These are phyloP conservation scores for Itoplectis maculator DNA, from an alignment of 2,888 invertebrate genomes.

Conservation along the genomic window DNA sequence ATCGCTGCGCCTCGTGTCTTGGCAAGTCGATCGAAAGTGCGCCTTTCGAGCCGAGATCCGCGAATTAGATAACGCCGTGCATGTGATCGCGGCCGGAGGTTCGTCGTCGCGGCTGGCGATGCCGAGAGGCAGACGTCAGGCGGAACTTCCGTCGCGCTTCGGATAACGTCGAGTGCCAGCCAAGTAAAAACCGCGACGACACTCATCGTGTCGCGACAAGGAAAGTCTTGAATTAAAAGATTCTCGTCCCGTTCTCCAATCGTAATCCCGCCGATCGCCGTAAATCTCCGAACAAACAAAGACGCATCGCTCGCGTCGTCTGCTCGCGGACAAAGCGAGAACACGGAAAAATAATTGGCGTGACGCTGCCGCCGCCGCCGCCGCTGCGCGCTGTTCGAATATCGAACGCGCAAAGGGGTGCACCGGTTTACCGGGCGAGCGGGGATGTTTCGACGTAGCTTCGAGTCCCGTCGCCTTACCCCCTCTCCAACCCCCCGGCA, in stretches of 20 bases:
- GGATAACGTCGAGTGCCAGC: constrained; percentile 13
- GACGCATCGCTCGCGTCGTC: constrained; percentile 45
- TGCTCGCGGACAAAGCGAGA: constrained; percentile 44
- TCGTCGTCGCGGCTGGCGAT: constrained; percentile 15
- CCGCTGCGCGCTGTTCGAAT: constrained; percentile 51
- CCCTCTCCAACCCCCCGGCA: too few relatives aligned
- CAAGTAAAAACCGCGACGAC: neutral
- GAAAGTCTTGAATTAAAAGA: too few relatives aligned
- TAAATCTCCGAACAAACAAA: constrained; percentile 19
- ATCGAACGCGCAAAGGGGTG: constrained; percentile 21
- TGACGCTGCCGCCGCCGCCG: constrained; percentile 24
- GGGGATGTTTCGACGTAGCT: neutral
- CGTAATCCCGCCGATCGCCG: neutral
- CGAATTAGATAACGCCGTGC: constrained; percentile 63
- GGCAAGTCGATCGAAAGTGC: constrained; percentile 22
- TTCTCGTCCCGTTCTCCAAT: neutral
- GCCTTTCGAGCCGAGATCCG: constrained; percentile 14
- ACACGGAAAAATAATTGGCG: constrained; percentile 14
- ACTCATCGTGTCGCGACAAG: neutral
- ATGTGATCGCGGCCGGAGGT: constrained; percentile 49
- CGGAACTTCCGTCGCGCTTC: constrained; percentile 34
- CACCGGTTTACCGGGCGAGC: neutral
- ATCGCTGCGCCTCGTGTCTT: constrained; percentile 12
- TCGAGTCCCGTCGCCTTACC: neutral
- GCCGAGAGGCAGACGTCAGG: constrained; percentile 43